These are phyloP conservation scores for Drosophila lowei DNA, from an alignment of 1,140 invertebrate species.

Conservation along the genomic window DNA sequence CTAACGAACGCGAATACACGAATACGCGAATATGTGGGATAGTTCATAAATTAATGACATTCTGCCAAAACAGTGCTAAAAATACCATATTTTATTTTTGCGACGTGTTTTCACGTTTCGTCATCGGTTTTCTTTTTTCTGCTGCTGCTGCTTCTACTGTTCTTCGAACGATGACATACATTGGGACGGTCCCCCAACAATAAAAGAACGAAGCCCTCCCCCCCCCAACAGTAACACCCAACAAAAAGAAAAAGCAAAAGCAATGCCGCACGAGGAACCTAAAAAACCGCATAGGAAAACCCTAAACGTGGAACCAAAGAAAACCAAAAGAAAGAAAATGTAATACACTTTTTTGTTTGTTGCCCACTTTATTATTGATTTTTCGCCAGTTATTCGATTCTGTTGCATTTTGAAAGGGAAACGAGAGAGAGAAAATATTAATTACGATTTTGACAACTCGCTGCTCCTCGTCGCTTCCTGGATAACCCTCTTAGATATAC, in stretches of 20 bases:
- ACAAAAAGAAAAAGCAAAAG: conserved; percentile 28
- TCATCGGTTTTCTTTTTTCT: conserved; percentile 52
- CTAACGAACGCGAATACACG: no score
- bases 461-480: no score
- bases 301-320: conserved; percentile 42
- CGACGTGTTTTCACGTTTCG: conserved; percentile 49
- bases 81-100: conserved; percentile 43
- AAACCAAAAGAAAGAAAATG: conserved; percentile 56
- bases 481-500: no score
- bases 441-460: not conserved
- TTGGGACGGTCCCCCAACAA: conserved; percentile 38
- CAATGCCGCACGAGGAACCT: conserved; percentile 45
- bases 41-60: conserved; percentile 67
- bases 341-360: conserved; percentile 32
- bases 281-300: conserved; percentile 45
- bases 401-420: not conserved
- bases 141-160: not conserved
- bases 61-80: conserved; percentile 51
- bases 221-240: not conserved
- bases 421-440: not conserved
- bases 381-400: conserved; percentile 33
- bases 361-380: conserved; percentile 49
- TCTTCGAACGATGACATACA: conserved; percentile 48
- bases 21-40: conserved; percentile 5
- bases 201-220: conserved; percentile 6